Base-by-base conservation (phyloP, 2,797 vertebrate species). In the Intellagama lesueurii region DNA sequence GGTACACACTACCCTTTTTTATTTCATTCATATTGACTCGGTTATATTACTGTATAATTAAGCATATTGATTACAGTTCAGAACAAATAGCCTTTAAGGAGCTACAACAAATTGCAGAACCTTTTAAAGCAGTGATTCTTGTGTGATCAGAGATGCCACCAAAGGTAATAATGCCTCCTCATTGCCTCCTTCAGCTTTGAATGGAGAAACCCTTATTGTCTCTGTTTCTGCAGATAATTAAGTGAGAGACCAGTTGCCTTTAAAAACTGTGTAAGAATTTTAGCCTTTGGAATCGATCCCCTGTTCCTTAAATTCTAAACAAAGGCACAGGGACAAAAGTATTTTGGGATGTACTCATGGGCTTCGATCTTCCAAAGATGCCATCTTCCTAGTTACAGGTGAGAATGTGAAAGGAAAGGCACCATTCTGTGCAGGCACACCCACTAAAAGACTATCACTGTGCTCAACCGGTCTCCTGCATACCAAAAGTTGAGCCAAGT, bases 231-330 rank as follows among this genome's bases (percentile, higher is more conserved):
- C 7, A n/a, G 49, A 85, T 4, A 17, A 47, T 90, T 88, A 87
- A 91, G 83, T 92, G 92, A 11, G 91, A 91, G 90, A 90, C 91
- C 89, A 88, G 88, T 47, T 87, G 85, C 87, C 88, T 79, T 87
- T 93, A 17, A 73, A 83, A 91, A 86, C 90, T 94, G 90, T 88
- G 91, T 91, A 89, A 93, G 90, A 85, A 90, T 1, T 88, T 92
- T 64, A 89, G 88, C 88, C 86, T 94, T 17, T 91, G 93, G 40
- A 40, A 40, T 40, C 81, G 87, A 87, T 83, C 0, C 83, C 16
- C 86, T n/a, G 83, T 90, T 22, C 56, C 40, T 3, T 24, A 91
- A 94, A 30, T 6, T 8, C 92, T 84, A 2, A 90, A 93, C 89
- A 93, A 93, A 93, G 64, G 87, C 69, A 5, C n/a, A 76, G 89